Base-by-base conservation (phyloP, 2,888 invertebrate species). In the Notodonta ziczac region DNA sequence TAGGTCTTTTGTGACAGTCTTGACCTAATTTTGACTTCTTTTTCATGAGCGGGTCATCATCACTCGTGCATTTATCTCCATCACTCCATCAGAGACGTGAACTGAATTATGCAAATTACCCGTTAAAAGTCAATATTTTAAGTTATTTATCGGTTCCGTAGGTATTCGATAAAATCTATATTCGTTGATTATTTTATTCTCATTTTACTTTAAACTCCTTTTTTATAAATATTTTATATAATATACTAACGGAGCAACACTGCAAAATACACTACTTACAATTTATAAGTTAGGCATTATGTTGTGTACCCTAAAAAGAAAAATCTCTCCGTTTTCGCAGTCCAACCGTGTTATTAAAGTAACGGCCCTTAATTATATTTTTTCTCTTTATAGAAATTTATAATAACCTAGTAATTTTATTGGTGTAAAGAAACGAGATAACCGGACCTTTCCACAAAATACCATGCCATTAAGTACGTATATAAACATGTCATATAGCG, bases 41-140 rank as follows among this genome's bases (percentile, higher is more conserved):
- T 82, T 67, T 80, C 78, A 66, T 68, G 73, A 69, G 71, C 76
- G 72, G 82, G 82, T 83, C 85, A 82, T 80, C 78, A 82, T 80
- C 78, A 73, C 69, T 70, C 68, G 74, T 77, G 73, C 85, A 89
- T 91, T 91, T 89, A 89, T 90, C 87, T 86, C 83, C 88, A 87
- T 89, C 88, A 87, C 76, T 65, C 66, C 77, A 78, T 80, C 80
- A 76, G 70, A 70, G 60, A 70, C 71, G 67, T 77, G 79, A 62
- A 78, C 81, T 73, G 73, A 83, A 83, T 85, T 81, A 83, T 82
- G 80, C 76, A 79, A 80, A 80, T 80, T 77, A 76, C 70, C 63
- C 56, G 75, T 74, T 76, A 78, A 76, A 72, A 68, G 68, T 63
- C 73, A 75, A 72, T 61, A 64, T 57, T 65, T 57, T 32, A 35